Percentiles rank a stretch among this genome's conserved stretches.
phyloP scores from a whole-genome alignment of 2,888 invertebrate species.

The Dermolepida albohirtum region DNA sequence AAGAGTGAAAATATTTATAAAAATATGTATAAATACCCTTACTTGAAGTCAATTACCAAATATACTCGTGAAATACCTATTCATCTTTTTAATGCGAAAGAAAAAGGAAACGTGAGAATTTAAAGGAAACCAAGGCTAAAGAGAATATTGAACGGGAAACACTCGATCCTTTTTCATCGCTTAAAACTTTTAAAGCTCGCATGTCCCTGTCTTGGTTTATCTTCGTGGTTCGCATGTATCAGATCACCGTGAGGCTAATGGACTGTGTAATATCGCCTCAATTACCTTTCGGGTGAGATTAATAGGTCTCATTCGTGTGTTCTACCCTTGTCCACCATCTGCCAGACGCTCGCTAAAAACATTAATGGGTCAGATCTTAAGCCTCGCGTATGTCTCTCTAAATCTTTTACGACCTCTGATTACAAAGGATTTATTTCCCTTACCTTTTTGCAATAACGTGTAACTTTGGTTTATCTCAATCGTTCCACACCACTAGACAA shows the following conservation, averaged over 20 bases:
- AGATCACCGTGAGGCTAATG: slow-evolving; percentile 54
- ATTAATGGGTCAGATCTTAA: slow-evolving; percentile 48
- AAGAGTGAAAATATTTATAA: too few relatives aligned
- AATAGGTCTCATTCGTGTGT: slow-evolving; percentile 57
- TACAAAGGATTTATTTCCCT: slow-evolving; percentile 40
- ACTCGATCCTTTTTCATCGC: slow-evolving; percentile 37
- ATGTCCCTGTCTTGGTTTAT: slow-evolving; percentile 49
- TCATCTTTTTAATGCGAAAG: slow-evolving; percentile 24
- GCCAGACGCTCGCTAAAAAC: slow-evolving; percentile 48
- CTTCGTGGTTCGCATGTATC: slow-evolving; percentile 52
- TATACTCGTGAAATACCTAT: slow-evolving; percentile 46
- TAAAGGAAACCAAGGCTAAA: slow-evolving; percentile 7
- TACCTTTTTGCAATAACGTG: slow-evolving; percentile 38
- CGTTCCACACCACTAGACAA: slow-evolving; percentile 32
- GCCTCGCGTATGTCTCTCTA: slow-evolving; percentile 42
- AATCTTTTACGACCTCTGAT: slow-evolving; percentile 42
- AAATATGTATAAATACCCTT: slow-evolving; percentile 6
- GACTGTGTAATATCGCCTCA: slow-evolving; percentile 57
- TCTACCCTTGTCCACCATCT: slow-evolving; percentile 52
- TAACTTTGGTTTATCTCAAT: slow-evolving; percentile 34
- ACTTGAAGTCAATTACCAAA: slow-evolving; percentile 46
- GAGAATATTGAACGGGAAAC: slow-evolving; percentile 36
- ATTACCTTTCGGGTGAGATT: slow-evolving; percentile 54
- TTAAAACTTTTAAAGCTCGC: slow-evolving; percentile 51
- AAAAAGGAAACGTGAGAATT: slow-evolving; percentile 18